A percentile compares a stretch with the other conserved stretches of the same genome.
These are phyloP conservation scores for Troilus luridus DNA, from an alignment of 2,888 invertebrate species.

Conservation along the genomic window DNA sequence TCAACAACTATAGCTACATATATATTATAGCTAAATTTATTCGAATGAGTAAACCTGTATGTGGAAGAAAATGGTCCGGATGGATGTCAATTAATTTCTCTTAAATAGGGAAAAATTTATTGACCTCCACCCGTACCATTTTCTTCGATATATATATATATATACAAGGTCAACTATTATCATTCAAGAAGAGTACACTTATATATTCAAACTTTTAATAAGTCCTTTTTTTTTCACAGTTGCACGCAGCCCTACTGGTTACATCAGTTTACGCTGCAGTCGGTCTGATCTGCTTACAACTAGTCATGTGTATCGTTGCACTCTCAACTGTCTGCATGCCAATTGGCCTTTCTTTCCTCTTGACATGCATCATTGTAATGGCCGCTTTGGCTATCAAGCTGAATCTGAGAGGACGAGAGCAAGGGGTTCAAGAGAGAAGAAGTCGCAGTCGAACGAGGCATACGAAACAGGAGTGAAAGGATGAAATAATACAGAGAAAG, in stretches of 20 bases:
- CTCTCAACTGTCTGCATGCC: slow-evolving; percentile 50
- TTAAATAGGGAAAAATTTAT: too few species aligned
- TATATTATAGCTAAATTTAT: too few species aligned
- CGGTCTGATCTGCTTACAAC: slow-evolving; percentile 52
- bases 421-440: neutral
- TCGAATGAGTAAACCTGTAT: too few species aligned
- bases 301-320: slow-evolving; percentile 57
- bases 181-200: neutral
- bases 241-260: slow-evolving; percentile 54
- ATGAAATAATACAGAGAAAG: neutral
- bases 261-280: slow-evolving; percentile 58
- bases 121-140: too few species aligned
- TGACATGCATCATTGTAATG: slow-evolving; percentile 60
- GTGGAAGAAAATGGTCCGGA: too few species aligned
- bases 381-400: slow-evolving; percentile 54
- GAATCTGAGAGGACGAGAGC: neutral
- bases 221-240: slow-evolving; percentile 52
- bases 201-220: neutral
- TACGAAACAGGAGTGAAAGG: slow-evolving; percentile 33
- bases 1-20: too few species aligned
- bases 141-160: too few species aligned
- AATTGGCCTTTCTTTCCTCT: slow-evolving; percentile 59
- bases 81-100: too few species aligned
- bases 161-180: neutral
- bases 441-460: slow-evolving; percentile 53